phyloP scores from a whole-genome alignment of 2,888 invertebrate genomes.

The Abscondita cerata region DNA sequence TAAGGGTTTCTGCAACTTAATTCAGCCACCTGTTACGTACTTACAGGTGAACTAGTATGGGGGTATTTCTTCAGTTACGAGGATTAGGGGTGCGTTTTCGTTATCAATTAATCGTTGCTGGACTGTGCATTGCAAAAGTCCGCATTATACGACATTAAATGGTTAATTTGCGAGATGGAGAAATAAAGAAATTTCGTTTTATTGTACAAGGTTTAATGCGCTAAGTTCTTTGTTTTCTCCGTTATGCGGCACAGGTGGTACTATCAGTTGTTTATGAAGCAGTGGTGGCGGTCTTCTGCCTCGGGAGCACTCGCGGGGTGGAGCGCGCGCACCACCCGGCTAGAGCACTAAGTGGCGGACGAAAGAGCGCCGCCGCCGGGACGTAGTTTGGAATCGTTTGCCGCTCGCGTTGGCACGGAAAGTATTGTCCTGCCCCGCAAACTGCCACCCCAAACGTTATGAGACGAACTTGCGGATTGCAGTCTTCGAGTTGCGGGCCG shows the following conservation, averaged over 20 bases:
- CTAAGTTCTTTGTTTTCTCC: conserved; percentile 11
- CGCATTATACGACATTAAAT: too few relatives aligned
- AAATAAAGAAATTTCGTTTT: background rate
- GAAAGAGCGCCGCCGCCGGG: conserved; percentile 53
- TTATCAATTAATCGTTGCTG: too few relatives aligned
- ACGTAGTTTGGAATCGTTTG: conserved; percentile 56
- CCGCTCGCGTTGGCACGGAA: conserved; percentile 55
- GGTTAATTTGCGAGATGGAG: background rate
- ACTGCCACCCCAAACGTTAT: conserved; percentile 54
- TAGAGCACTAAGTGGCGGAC: conserved; percentile 47
- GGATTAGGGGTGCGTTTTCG: too few relatives aligned
- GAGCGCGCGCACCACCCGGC: conserved; percentile 36
- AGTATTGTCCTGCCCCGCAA: conserved; percentile 54
- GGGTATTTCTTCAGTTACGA: too few relatives aligned
- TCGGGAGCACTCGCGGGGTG: conserved; percentile 38
- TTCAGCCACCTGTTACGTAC: conserved; percentile 43
- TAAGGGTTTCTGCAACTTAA: background rate
- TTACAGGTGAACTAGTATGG: conserved; percentile 32
- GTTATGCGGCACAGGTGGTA: conserved; percentile 35
- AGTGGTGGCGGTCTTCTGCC: conserved; percentile 29
- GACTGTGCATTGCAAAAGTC: too few relatives aligned
- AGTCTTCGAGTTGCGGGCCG: conserved; percentile 58
- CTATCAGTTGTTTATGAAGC: conserved; percentile 36
- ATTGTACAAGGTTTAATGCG: conserved; percentile 8
- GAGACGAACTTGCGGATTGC: conserved; percentile 56